Evolutionary conservation across 1,140 invertebrate genomes (phyloP).

Genomic region (Sipha flava): DNA sequence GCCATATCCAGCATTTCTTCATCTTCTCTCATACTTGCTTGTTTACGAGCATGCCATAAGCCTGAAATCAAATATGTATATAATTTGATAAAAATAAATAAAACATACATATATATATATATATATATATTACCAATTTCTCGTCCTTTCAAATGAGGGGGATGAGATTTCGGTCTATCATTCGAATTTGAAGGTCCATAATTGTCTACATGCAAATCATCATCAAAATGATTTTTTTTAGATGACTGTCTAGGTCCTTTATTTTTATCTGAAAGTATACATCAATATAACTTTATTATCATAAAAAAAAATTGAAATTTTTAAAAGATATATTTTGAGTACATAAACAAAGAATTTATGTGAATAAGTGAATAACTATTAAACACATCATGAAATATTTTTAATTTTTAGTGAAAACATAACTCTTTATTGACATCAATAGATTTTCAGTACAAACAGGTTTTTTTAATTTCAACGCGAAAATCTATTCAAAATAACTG

Average conservation of each 20-base stretch:
- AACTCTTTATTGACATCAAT: too few species aligned
- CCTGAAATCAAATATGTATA: background rate
- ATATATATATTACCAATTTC: background rate
- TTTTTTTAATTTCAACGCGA: too few species aligned
- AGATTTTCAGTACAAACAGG: too few species aligned
- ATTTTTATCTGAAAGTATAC: constrained; percentile 1
- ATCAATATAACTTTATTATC: too few species aligned
- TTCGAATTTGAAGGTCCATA: background rate
- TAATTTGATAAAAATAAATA: background rate
- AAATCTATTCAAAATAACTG: too few species aligned
- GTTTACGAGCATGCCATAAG: constrained; percentile 3
- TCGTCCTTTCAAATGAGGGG: constrained; percentile 11
- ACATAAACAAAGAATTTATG: too few species aligned
- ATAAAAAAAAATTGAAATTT: too few species aligned
- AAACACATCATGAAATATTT: too few species aligned
- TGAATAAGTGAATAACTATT: too few species aligned
- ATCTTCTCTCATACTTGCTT: background rate
- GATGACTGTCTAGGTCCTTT: background rate
- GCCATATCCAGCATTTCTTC: background rate
- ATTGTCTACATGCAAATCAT: background rate
- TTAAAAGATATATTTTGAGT: background rate
- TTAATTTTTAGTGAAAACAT: too few species aligned
- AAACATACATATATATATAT: background rate
- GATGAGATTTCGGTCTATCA: background rate
- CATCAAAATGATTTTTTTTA: background rate